Conservation (phyloP, 2,888 invertebrate genomes). For the Spodoptera picta region DNA sequence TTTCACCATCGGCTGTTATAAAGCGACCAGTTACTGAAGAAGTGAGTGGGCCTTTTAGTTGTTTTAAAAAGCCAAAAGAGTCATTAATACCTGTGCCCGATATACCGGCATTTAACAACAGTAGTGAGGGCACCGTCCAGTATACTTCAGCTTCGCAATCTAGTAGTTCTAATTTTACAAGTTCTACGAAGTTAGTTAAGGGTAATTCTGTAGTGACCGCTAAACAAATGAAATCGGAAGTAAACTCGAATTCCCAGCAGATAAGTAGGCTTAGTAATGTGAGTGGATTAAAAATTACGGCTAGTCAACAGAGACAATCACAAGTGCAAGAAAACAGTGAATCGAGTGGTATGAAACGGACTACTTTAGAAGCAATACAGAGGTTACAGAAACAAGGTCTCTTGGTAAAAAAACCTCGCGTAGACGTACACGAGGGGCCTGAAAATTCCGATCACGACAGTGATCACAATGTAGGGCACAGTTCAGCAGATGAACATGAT, state of each 20-base stretch:
- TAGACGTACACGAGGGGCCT: constrained; percentile 70
- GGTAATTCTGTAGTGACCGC: constrained; percentile 73
- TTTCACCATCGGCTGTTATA: constrained; percentile 68
- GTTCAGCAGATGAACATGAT: constrained; percentile 61
- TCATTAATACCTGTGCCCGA: constrained; percentile 72
- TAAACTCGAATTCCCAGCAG: constrained; percentile 72
- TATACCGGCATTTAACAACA: constrained; percentile 57
- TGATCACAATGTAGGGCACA: constrained; percentile 62
- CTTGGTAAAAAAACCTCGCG: constrained; percentile 80
- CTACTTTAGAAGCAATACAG: constrained; percentile 81
- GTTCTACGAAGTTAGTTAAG: constrained; percentile 72
- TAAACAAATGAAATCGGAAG: constrained; percentile 76
- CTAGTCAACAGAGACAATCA: constrained; percentile 73
- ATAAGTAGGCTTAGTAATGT: constrained; percentile 73
- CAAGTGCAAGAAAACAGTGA: constrained; percentile 75
- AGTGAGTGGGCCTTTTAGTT: constrained; percentile 73
- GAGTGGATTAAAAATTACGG: constrained; percentile 77
- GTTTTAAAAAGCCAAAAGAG: constrained; percentile 83
- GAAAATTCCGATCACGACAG: constrained; percentile 67
- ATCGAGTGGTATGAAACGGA: constrained; percentile 69
- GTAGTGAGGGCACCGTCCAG: constrained; percentile 62
- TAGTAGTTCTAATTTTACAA: constrained; percentile 71
- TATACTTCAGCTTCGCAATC: constrained; percentile 70
- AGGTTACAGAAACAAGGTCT: constrained; percentile 82
- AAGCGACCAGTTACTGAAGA: constrained; percentile 71